These are phyloP conservation scores for Heterodera schachtii DNA, from an alignment of 1,140 invertebrate species.

Conservation along the genomic window DNA sequence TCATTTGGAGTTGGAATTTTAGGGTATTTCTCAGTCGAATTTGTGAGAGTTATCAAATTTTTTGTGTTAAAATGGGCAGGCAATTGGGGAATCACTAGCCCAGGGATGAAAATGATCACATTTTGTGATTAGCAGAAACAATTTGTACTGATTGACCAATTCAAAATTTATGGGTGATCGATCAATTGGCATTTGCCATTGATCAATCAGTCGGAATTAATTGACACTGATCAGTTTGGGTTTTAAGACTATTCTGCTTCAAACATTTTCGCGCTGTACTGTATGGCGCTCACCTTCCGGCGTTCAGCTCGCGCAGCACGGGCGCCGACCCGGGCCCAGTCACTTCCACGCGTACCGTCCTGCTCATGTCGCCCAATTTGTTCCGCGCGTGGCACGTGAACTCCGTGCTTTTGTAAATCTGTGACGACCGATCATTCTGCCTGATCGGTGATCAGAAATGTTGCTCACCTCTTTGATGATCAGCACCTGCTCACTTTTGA, in stretches of 20 bases:
- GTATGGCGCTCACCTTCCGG: conserved; percentile 35
- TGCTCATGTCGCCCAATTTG: conserved; percentile 45
- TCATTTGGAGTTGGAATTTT: not conserved
- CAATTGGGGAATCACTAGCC: no score
- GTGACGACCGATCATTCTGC: conserved; percentile 29
- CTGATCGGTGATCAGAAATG: conserved; percentile 30
- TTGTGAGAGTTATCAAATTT: no score
- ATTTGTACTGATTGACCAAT: no score
- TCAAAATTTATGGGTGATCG: no score
- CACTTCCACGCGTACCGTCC: conserved; percentile 53
- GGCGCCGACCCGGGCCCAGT: conserved; percentile 60
- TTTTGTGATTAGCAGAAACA: no score
- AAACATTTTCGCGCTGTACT: not conserved
- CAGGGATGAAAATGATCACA: no score
- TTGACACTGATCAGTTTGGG: not conserved
- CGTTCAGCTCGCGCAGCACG: conserved; percentile 47
- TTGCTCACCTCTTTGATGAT: conserved; percentile 43
- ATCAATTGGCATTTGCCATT: no score
- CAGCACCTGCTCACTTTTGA: conserved; percentile 53
- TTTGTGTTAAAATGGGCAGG: no score
- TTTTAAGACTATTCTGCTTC: no score
- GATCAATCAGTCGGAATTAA: not conserved
- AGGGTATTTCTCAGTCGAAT: not conserved
- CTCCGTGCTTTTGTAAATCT: conserved; percentile 59
- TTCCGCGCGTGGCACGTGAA: conserved; percentile 63